Base-by-base conservation (phyloP, 2,888 invertebrate genomes). In the Lycia hirtaria region DNA sequence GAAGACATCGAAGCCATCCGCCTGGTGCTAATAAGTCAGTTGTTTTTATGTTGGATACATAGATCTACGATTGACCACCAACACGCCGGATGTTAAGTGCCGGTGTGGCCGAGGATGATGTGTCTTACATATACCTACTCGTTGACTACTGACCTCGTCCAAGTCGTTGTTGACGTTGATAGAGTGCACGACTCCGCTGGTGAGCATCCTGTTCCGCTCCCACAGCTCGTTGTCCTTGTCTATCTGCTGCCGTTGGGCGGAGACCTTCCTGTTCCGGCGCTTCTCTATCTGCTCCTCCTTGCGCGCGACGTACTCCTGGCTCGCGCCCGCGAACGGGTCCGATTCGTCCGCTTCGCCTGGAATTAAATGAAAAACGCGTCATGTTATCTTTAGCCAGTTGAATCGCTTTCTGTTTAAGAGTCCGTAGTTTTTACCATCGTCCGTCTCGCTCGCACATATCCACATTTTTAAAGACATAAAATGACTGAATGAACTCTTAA, bases 171-270 rank as follows among this genome's bases (percentile, higher is more conserved):
- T 97, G 22, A 96, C 94, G 74, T 96, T 97, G 32, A 97, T 94
- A 22, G 96, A 95, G 77, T 96, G 96, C 0, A 99, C 98, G 0
- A 98, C 98, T 14, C 99, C 97, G 22, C 97, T 97, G 4, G 98
- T 97, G 20, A 99, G 93, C 98, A 99, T 98, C 64, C 99, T 94
- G 93, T 99, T 99, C 19, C 98, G 94, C 87, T 99, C 99, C 99
- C 99, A 99, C 69, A 98, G 93, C 81, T 99, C 99, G 85, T 99
- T 99, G 92, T 99, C 99, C 86, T 97, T 97, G 86, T 99, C 98
- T 72, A 98, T 98, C 90, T 99, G 99, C 57, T 98, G 94, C 71
- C 99, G 96, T 71, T 98, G 98, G 0, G 99, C 99, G 0, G 98
- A 98, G 82, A 99, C 95, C 47, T 98, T 94, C 78, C 98, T 97